Evolutionary conservation across 2,888 invertebrate species (phyloP).

Genomic region (Timandra comae): DNA sequence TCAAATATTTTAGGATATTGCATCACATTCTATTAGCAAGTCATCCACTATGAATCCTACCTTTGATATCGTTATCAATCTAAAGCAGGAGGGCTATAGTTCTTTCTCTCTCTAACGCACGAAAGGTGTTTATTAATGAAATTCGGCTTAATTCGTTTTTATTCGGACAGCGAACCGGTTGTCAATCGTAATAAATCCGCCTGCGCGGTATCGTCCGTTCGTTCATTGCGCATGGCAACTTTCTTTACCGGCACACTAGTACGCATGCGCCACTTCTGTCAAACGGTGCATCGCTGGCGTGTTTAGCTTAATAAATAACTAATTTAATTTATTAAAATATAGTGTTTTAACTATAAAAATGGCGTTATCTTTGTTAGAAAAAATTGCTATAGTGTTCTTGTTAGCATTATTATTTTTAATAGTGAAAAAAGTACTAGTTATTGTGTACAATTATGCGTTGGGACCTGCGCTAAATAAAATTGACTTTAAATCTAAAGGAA

Average conservation of each 20-base stretch:
- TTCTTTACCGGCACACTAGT: slow-evolving; percentile 53
- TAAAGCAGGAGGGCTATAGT: not conserved
- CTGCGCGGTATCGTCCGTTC: too few relatives aligned
- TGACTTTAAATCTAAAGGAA: slow-evolving; percentile 82
- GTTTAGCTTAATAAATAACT: slow-evolving; percentile 44
- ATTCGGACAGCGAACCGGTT: slow-evolving; percentile 11
- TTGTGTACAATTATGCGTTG: slow-evolving; percentile 58
- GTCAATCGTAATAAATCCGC: slow-evolving; percentile 15
- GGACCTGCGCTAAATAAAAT: slow-evolving; percentile 77
- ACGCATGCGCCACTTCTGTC: slow-evolving; percentile 66
- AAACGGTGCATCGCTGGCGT: slow-evolving; percentile 39
- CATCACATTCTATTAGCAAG: too few relatives aligned
- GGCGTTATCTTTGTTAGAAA: slow-evolving; percentile 54
- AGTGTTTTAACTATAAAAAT: slow-evolving; percentile 28
- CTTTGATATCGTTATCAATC: not conserved
- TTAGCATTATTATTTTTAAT: slow-evolving; percentile 40
- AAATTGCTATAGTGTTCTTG: slow-evolving; percentile 62
- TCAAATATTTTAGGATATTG: too few relatives aligned
- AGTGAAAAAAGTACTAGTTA: slow-evolving; percentile 34
- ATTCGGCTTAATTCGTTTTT: slow-evolving; percentile 22
- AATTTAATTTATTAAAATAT: slow-evolving; percentile 10
- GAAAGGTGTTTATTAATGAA: slow-evolving; percentile 9
- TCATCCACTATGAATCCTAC: too few relatives aligned
- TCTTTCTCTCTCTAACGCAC: not conserved
- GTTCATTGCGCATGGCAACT: slow-evolving; percentile 53